Percentiles rank a stretch among this genome's conserved stretches.
Evolutionary conservation across 2,888 invertebrate species (phyloP).

Genomic region (Pyrrhia umbra): DNA sequence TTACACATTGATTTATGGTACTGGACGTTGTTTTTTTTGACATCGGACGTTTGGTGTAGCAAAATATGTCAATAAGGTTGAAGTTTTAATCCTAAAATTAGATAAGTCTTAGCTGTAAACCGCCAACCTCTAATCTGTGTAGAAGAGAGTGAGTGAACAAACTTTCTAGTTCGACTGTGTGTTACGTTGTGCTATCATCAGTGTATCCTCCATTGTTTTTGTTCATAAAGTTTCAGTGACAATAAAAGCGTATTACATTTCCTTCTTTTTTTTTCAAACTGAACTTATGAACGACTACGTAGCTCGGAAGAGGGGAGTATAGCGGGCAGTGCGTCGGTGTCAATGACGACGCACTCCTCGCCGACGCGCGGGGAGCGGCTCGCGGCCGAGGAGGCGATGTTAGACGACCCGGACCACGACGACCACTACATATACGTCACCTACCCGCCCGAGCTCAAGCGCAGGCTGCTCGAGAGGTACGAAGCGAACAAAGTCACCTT

Average conservation of each 20-base stretch:
- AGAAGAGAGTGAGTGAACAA: no score
- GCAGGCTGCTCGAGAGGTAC: constrained; percentile 95
- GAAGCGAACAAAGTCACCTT: constrained; percentile 81
- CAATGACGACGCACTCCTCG: constrained; percentile 92
- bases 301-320: constrained; percentile 93
- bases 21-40: neutral
- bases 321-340: constrained; percentile 91
- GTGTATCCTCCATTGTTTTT: no score
- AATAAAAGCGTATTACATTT: constrained; percentile 20
- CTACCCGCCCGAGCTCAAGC: constrained; percentile 96
- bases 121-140: no score
- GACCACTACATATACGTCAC: constrained; percentile 96
- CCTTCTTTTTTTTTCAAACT: constrained; percentile 27
- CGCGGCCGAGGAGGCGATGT: constrained; percentile 79
- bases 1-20: constrained; percentile 62
- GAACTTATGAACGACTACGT: constrained; percentile 32
- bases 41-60: neutral
- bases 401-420: constrained; percentile 90
- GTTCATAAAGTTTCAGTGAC: no score
- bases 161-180: no score
- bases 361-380: constrained; percentile 90
- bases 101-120: no score
- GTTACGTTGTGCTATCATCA: no score
- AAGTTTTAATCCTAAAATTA: no score
- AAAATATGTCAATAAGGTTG: no score